These are phyloP conservation scores for Aphaenogaster ashmeadi DNA, from an alignment of 1,140 invertebrate species.

Conservation along the genomic window DNA sequence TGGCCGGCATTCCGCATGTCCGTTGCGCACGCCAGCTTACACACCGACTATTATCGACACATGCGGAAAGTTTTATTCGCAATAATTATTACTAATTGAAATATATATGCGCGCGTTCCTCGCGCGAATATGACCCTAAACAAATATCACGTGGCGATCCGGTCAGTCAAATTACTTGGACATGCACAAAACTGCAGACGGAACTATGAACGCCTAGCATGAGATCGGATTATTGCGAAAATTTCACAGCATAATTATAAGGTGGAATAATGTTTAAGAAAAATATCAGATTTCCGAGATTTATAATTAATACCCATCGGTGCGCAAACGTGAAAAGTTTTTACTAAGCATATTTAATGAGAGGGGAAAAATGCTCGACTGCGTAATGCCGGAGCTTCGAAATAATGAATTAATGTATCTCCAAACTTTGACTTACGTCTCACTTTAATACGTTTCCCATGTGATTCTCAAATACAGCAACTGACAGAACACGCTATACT, in stretches of 20 bases:
- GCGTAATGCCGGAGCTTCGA: background rate
- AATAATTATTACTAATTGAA: conserved; percentile 47
- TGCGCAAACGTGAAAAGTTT: background rate
- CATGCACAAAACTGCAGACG: background rate
- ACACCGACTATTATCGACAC: conserved; percentile 7
- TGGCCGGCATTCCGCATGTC: conserved; percentile 15
- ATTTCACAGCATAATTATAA: background rate
- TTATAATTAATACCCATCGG: background rate
- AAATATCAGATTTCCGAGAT: background rate
- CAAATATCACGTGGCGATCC: background rate
- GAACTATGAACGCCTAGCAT: background rate
- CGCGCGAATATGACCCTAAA: background rate
- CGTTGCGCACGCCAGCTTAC: background rate
- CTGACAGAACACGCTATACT: background rate
- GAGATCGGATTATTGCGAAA: background rate
- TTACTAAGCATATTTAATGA: background rate
- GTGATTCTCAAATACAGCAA: background rate
- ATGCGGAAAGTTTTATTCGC: conserved; percentile 21
- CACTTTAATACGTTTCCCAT: background rate
- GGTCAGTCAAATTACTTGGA: background rate
- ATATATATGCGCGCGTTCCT: background rate
- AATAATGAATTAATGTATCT: background rate
- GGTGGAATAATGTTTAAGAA: background rate
- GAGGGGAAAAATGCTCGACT: background rate
- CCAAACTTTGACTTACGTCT: background rate